Conservation (phyloP, 2,797 vertebrate species). For the Lepidocolaptes lacrymiger region DNA sequence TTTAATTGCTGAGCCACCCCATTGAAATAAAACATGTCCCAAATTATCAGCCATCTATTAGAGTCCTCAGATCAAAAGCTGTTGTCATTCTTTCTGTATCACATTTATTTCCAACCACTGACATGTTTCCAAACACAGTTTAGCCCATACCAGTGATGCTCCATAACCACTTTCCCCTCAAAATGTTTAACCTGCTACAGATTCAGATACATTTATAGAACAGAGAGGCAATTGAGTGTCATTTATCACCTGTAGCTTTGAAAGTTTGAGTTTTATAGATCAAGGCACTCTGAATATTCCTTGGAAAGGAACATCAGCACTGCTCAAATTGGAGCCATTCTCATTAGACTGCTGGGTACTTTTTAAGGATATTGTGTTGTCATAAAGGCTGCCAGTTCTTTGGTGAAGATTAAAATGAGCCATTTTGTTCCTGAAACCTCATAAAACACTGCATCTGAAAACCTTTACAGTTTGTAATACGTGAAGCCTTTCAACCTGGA, state of each 20-base stretch:
- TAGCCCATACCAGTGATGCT: neutral
- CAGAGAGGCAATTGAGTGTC: neutral
- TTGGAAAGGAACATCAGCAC: neutral
- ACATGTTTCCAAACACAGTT: neutral
- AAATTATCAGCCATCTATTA: neutral
- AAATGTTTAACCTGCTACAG: neutral
- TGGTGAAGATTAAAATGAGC: slow-evolving; percentile 38
- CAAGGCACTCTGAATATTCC: neutral
- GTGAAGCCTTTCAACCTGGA: neutral
- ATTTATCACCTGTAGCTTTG: neutral
- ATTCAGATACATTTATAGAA: neutral
- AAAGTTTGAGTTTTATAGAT: neutral
- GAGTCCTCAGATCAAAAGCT: neutral
- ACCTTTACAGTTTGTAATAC: neutral
- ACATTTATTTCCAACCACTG: neutral
- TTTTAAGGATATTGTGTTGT: slow-evolving; percentile 18
- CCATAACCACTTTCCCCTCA: neutral
- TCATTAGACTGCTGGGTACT: neutral
- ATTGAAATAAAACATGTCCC: neutral
- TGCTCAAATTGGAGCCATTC: neutral
- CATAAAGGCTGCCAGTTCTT: neutral
- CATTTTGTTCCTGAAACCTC: slow-evolving; percentile 4
- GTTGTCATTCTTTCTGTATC: neutral
- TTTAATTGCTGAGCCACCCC: neutral
- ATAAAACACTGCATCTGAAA: neutral